Conservation (phyloP, 2,113 vertebrate species). For the Neolamprologus cancellatus region DNA sequence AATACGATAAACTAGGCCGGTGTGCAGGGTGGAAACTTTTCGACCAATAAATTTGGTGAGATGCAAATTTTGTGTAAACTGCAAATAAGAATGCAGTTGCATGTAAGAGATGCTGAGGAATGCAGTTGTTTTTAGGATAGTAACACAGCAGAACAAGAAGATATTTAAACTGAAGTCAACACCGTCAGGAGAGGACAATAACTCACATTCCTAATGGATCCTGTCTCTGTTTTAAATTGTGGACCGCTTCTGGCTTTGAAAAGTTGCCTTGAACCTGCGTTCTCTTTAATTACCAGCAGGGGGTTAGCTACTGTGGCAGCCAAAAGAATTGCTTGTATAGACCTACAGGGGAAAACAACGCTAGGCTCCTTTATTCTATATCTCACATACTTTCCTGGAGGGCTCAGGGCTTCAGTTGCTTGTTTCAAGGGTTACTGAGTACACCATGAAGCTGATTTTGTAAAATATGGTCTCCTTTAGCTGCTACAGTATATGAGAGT, state of each 20-base stretch:
- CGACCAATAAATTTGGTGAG: background rate
- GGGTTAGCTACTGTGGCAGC: background rate
- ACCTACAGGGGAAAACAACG: background rate
- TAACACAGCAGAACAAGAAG: background rate
- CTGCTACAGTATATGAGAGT: background rate
- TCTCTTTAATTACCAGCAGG: background rate
- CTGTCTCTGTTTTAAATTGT: background rate
- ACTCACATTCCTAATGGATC: background rate
- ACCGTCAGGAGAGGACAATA: background rate
- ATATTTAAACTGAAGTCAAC: background rate
- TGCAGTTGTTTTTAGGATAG: too few relatives aligned
- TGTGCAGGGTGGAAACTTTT: background rate
- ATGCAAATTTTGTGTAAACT: background rate
- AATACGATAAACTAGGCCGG: background rate
- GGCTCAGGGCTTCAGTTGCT: background rate
- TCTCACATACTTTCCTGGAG: background rate
- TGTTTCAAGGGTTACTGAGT: background rate
- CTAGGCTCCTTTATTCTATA: background rate
- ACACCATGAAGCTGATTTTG: background rate
- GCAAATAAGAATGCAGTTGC: background rate
- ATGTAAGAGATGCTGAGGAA: background rate
- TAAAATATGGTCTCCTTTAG: background rate
- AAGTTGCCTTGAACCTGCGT: background rate
- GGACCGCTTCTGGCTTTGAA: background rate
- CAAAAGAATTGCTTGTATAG: background rate